Base-by-base conservation (phyloP, 2,113 vertebrate genomes). In the Cyphomyrus plagiostoma region DNA sequence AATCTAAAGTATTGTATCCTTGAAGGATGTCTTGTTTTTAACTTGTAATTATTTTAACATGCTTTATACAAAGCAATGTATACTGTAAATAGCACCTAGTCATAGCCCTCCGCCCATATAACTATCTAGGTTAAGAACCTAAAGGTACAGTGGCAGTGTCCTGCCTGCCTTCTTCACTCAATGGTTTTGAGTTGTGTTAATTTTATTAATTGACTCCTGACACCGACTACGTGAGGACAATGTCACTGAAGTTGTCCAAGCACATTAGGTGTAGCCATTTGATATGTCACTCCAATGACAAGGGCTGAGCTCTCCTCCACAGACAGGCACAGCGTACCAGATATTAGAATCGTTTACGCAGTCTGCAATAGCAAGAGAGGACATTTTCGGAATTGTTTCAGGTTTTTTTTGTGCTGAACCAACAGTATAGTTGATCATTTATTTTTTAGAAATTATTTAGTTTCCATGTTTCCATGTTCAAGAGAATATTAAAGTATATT, bases 11-110 rank as follows among this genome's bases (percentile, higher is more conserved):
- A 80, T 89, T 50, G 82, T 88, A 58, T 90, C 87, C 89, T 90
- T 88, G 87, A 90, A 88, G 87, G 90, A 90, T 45, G 77, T 88
- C 88, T 23, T 86, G 52, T 88, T 42, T 89, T 66, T 19, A 50
- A 89, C 7, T 46, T 88, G 50, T 84, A 89, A 89, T 56, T 53
- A 89, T 89, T 80, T 48, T 53, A 62, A 35, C 56, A 77, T 86
- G 82, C 82, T 90, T 90, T 88, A 90, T 84, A 53, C 90, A 90
- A 90, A 90, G 90, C 90, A 87, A 10, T 88, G 89, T 90, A 26
- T 86, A 86, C 88, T 88, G 66, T 83, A 89, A 52, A 89, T 89
- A 80, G 30, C 6, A n/a, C 50, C 4, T 82, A 53, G 52, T 11
- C 30, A 35, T 80, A 11, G 35, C 39, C 17, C 21, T 19, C n/a